Evolutionary conservation across 92 coral and sea anemone species (phyloP).

Genomic region (Phenganax subtilis): DNA sequence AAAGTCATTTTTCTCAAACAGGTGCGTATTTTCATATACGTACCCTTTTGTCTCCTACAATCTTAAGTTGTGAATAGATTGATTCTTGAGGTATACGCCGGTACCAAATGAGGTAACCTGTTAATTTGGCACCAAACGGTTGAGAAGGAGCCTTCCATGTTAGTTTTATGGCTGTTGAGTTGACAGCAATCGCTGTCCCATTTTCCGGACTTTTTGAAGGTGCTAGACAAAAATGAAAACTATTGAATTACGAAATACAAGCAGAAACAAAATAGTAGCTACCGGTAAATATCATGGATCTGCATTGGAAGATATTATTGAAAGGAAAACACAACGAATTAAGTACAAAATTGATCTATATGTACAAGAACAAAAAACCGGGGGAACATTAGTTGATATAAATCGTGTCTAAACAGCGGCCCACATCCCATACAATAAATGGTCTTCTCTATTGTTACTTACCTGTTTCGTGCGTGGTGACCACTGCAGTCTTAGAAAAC

Average conservation of each 20-base stretch:
- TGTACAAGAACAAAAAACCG: too few relatives aligned
- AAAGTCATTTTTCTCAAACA: not conserved
- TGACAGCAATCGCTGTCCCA: conserved; percentile 53
- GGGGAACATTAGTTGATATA: too few relatives aligned
- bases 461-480: conserved; percentile 85
- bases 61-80: conserved; percentile 8
- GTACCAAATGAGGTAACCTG: conserved; percentile 73
- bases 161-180: conserved; percentile 68
- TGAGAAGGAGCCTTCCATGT: conserved; percentile 60
- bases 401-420: not conserved
- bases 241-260: not conserved
- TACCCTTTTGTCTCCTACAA: conserved; percentile 6
- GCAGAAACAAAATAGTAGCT: too few relatives aligned
- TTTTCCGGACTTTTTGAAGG: conserved; percentile 87
- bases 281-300: too few relatives aligned
- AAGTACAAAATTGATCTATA: too few relatives aligned
- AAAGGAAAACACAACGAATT: too few relatives aligned
- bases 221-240: conserved; percentile 44
- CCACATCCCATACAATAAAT: not conserved
- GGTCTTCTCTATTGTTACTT: conserved; percentile 14
- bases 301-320: too few relatives aligned
- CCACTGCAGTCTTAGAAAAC: conserved; percentile 46
- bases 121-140: conserved; percentile 64
- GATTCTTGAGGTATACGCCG: conserved; percentile 60
- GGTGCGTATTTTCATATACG: not conserved